Percentiles rank a stretch among this genome's conserved stretches.
These are phyloP conservation scores for Setophaga coronata DNA, from an alignment of 2,113 vertebrate genomes.

Conservation along the genomic window DNA sequence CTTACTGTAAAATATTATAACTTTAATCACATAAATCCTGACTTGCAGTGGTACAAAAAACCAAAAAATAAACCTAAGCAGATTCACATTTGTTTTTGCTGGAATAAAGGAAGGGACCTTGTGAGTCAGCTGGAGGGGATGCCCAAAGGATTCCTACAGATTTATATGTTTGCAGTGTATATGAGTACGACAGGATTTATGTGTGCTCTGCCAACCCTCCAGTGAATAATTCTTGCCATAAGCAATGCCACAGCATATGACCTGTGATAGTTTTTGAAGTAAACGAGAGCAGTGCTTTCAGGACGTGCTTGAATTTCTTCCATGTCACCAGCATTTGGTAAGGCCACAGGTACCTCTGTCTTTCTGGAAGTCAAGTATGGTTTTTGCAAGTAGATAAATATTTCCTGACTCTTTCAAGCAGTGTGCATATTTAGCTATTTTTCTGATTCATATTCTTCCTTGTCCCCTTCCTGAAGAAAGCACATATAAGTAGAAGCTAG, in stretches of 20 bases:
- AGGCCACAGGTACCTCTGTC: neutral
- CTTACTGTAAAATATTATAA: neutral
- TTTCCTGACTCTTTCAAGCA: neutral
- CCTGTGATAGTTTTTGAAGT: neutral
- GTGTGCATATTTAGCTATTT: neutral
- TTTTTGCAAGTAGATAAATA: neutral
- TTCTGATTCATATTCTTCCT: neutral
- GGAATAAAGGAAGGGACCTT: neutral
- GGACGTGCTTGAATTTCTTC: neutral
- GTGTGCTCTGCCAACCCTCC: neutral
- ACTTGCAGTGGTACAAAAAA: neutral
- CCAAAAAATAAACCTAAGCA: neutral
- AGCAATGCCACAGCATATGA: neutral
- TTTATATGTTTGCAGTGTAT: neutral
- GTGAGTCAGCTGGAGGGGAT: neutral
- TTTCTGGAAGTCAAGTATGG: neutral
- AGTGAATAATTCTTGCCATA: neutral
- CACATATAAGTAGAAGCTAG: neutral
- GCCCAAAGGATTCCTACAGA: neutral
- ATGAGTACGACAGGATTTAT: neutral
- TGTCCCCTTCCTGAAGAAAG: neutral
- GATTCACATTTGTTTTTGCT: neutral
- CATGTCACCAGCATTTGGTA: neutral
- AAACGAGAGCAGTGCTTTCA: neutral
- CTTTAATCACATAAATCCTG: neutral